Base-by-base conservation (phyloP, 2,113 vertebrate genomes). In the Cynopterus brachyotis region DNA sequence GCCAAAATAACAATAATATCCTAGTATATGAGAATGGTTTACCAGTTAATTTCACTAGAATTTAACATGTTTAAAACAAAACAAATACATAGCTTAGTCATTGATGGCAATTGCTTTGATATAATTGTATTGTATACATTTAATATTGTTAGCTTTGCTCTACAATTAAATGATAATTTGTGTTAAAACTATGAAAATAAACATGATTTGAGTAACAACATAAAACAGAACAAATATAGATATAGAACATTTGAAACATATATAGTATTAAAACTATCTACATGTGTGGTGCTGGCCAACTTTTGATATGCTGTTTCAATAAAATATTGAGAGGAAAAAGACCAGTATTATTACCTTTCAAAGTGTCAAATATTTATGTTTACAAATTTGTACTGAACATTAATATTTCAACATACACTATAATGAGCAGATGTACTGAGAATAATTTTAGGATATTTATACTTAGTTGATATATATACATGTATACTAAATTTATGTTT, bases 321-420 rank as follows among this genome's bases (percentile, higher is more conserved):
- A 98, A 99, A 98, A 95, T 84, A 55, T 89, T 85, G 97, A 98
- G 92, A 96, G 92, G 91, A 97, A 98, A 98, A 98, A 96, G 86
- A 96, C 90, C 5, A 24, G 50, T 92, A 95, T 98, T 88, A 20
- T 97, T 96, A 98, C 98, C 97, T 98, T 85, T 96, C 87, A 96
- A 89, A 90, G 97, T 96, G 98, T 98, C 98, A 97, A 97, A 98
- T 95, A 95, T 96, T 98, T 96, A 35, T 98, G 98, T 98, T 99
- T 98, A 98, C 98, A 98, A 98, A 98, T 99, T 98, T 99, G 98
- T 98, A 97, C 98, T 96, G 97, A 97, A 98, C 98, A 97, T 98
- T 98, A 98, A 98, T 98, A 98, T 94, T 97, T 98, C 99, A 98
- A 98, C 96, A 98, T 69, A 37, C 50, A 0, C 97, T 80, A 98